A percentile compares a stretch with the other conserved stretches of the same genome.
phyloP scores from a whole-genome alignment of 1,140 invertebrate species.

The Matsumurasca onukii region DNA sequence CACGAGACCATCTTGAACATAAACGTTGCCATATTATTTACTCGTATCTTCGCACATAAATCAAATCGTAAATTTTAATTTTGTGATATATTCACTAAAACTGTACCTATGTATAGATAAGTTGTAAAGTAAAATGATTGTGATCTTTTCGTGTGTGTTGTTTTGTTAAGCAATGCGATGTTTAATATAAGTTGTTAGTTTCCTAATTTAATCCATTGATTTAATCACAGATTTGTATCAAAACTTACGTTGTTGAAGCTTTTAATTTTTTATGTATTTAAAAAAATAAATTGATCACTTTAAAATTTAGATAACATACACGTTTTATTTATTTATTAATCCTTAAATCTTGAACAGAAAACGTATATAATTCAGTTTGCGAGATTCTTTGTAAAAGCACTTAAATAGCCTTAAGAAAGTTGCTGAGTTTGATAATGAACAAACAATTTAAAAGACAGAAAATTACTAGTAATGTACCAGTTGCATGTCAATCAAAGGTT shows the following conservation, averaged over 20 bases:
- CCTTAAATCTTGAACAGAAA: too few relatives aligned
- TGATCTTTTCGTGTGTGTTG: not conserved
- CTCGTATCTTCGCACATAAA: not conserved
- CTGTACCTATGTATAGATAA: not conserved
- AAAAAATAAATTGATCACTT: slow-evolving; percentile 5
- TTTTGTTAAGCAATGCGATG: not conserved
- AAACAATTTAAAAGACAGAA: too few relatives aligned
- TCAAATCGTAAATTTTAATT: not conserved
- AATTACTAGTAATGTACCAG: too few relatives aligned
- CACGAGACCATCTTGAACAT: not conserved
- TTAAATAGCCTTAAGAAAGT: too few relatives aligned
- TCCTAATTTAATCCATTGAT: slow-evolving; percentile 1
- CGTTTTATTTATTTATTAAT: too few relatives aligned
- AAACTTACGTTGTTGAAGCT: too few relatives aligned
- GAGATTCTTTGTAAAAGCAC: too few relatives aligned
- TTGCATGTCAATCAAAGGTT: too few relatives aligned
- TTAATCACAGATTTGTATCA: not conserved
- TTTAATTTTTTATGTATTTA: not conserved
- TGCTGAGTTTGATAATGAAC: too few relatives aligned
- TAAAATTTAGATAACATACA: too few relatives aligned
- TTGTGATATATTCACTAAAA: slow-evolving; percentile 12
- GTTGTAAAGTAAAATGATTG: not conserved
- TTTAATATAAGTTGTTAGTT: not conserved
- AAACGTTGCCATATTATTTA: not conserved
- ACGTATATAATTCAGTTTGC: too few relatives aligned